Evolutionary conservation across 2,797 vertebrate genomes (phyloP).

Genomic region (Danio kyathit): DNA sequence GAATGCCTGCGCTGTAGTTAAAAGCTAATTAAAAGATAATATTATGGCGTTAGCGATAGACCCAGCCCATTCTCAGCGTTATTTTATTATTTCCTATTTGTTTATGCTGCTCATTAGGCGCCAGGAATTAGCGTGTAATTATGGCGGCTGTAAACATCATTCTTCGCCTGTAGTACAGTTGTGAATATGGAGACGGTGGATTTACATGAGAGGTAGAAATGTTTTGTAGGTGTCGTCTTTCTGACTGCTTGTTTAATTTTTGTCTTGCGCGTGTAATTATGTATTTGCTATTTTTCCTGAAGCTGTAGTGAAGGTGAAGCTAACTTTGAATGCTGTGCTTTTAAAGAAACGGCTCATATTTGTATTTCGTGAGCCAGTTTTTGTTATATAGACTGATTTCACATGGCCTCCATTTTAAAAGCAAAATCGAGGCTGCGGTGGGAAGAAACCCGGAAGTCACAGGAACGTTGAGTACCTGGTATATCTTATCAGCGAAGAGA

Average conservation of each 20-base stretch:
- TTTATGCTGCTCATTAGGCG: conserved; percentile 56
- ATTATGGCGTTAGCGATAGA: conserved; percentile 72
- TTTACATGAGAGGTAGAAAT: conserved; percentile 14
- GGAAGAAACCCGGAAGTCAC: too few species aligned
- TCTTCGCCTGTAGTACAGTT: conserved; percentile 59
- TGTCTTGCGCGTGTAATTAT: conserved; percentile 56
- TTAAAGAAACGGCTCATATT: background rate
- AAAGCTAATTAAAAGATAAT: conserved; percentile 87
- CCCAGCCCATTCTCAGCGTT: conserved; percentile 63
- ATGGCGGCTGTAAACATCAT: conserved; percentile 49
- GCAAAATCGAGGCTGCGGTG: too few species aligned
- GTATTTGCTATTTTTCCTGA: conserved; percentile 47
- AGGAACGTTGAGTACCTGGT: too few species aligned
- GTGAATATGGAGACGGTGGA: conserved; percentile 46
- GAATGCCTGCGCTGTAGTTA: conserved; percentile 75
- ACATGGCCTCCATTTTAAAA: too few species aligned
- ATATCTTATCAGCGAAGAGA: too few species aligned
- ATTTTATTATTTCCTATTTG: conserved; percentile 61
- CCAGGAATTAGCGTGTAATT: conserved; percentile 52
- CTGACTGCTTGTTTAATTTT: conserved; percentile 54
- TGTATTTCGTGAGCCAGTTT: too few species aligned
- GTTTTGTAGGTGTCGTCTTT: conserved; percentile 34
- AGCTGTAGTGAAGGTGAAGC: conserved; percentile 52
- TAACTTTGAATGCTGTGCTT: conserved; percentile 47
- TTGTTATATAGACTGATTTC: too few species aligned